Percentiles rank a stretch among this genome's conserved stretches.
Conservation (phyloP, 2,113 vertebrate genomes). For the Morone saxatilis region DNA sequence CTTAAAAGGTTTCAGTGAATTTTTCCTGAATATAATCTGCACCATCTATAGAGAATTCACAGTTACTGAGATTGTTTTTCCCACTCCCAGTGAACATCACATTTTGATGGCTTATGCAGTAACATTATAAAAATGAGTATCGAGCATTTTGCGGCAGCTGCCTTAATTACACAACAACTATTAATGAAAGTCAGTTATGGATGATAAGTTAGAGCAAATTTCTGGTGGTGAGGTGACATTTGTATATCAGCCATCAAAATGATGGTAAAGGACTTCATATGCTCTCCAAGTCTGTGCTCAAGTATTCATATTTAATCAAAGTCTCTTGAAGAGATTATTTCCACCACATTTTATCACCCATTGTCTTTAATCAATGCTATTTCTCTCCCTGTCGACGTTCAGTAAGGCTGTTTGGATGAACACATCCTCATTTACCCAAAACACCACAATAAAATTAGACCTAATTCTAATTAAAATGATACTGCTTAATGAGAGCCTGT, state of each 20-base stretch:
- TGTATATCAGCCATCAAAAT: constrained; percentile 5
- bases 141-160: constrained; percentile 18
- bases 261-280: constrained; percentile 28
- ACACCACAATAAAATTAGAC: constrained; percentile 59
- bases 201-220: constrained; percentile 15
- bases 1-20: neutral
- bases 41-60: neutral
- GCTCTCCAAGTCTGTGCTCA: constrained; percentile 16
- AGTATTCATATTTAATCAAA: constrained; percentile 59
- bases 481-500: constrained; percentile 54
- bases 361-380: constrained; percentile 62
- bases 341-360: constrained; percentile 47
- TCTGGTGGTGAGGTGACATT: neutral
- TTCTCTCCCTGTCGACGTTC: constrained; percentile 24
- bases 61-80: neutral
- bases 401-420: constrained; percentile 31
- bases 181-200: constrained; percentile 10
- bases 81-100: neutral
- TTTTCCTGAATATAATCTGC: neutral
- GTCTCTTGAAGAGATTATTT: constrained; percentile 57
- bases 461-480: constrained; percentile 60
- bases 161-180: constrained; percentile 35
- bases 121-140: constrained; percentile 17
- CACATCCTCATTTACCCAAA: constrained; percentile 41
- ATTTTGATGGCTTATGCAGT: constrained; percentile 1